Evolutionary conservation across 2,888 invertebrate species (phyloP).

Genomic region (Rhyacophila evoluta): DNA sequence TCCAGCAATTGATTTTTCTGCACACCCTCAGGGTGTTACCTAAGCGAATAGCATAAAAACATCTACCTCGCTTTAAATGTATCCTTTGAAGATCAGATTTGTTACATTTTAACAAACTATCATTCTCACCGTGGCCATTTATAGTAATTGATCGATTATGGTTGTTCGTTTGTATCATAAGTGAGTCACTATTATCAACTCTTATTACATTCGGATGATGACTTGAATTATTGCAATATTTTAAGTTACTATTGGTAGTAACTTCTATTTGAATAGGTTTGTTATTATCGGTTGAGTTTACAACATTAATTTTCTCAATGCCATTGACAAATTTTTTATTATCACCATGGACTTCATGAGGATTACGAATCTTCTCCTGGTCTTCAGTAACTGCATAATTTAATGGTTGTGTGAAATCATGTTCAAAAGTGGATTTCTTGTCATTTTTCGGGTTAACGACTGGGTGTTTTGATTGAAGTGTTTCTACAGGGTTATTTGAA

Average conservation of each 20-base stretch:
- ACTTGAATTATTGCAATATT: slow-evolving; percentile 42
- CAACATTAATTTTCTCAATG: background rate
- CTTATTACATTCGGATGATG: slow-evolving; percentile 31
- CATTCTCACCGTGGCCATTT: slow-evolving; percentile 29
- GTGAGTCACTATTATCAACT: slow-evolving; percentile 32
- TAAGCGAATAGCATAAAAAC: slow-evolving; percentile 50
- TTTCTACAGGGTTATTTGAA: slow-evolving; percentile 36
- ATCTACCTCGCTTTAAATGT: slow-evolving; percentile 49
- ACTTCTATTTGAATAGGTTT: slow-evolving; percentile 29
- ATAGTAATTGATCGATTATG: slow-evolving; percentile 45
- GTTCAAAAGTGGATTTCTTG: background rate
- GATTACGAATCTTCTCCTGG: background rate
- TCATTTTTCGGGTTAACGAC: background rate
- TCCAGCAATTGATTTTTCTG: slow-evolving; percentile 49
- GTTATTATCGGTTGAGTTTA: slow-evolving; percentile 25
- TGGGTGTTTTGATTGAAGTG: slow-evolving; percentile 41
- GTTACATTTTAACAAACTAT: slow-evolving; percentile 44
- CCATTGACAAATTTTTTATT: background rate
- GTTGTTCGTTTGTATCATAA: slow-evolving; percentile 33
- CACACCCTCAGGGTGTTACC: slow-evolving; percentile 51
- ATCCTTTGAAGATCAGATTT: slow-evolving; percentile 50
- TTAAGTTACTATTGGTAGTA: slow-evolving; percentile 37
- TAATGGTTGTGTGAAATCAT: slow-evolving; percentile 12
- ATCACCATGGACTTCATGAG: background rate
- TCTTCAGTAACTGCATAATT: background rate